Evolutionary conservation across 2,797 vertebrate genomes (phyloP).

Genomic region (Loris lydekkerianus): DNA sequence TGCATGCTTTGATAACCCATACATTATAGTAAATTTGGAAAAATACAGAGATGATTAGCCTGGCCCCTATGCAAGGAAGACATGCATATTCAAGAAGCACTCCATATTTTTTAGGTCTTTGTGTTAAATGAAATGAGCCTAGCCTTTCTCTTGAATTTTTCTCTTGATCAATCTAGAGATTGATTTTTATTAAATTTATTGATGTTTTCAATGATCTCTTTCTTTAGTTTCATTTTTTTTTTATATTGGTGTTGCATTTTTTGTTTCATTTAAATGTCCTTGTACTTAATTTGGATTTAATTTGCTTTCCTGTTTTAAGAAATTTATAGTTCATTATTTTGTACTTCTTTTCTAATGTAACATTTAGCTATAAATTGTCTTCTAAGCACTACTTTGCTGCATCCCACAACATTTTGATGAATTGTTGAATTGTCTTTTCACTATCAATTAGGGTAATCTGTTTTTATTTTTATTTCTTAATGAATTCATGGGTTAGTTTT

Average conservation of each 20-base stretch:
- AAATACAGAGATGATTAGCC: too few species aligned
- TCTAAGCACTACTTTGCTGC: not conserved
- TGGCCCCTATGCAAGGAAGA: too few species aligned
- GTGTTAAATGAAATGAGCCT: too few species aligned
- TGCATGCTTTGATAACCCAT: not conserved
- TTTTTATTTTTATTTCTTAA: not conserved
- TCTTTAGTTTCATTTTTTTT: not conserved
- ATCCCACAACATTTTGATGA: not conserved
- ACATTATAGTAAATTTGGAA: too few species aligned
- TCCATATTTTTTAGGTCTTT: too few species aligned
- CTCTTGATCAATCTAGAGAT: not conserved
- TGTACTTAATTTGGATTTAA: not conserved
- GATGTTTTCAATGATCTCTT: not conserved
- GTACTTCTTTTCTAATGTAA: not conserved
- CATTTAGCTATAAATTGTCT: not conserved
- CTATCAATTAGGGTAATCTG: not conserved
- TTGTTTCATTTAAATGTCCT: not conserved
- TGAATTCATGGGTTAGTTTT: not conserved
- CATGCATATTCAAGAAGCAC: too few species aligned
- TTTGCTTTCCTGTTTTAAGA: not conserved
- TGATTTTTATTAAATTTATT: not conserved
- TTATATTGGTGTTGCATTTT: not conserved
- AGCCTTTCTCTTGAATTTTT: not conserved
- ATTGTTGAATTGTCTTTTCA: not conserved
- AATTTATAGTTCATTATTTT: not conserved